A percentile compares a stretch with the other conserved stretches of the same genome.
These are phyloP conservation scores for Apotomis capreana DNA, from an alignment of 2,888 invertebrate species.

Conservation along the genomic window DNA sequence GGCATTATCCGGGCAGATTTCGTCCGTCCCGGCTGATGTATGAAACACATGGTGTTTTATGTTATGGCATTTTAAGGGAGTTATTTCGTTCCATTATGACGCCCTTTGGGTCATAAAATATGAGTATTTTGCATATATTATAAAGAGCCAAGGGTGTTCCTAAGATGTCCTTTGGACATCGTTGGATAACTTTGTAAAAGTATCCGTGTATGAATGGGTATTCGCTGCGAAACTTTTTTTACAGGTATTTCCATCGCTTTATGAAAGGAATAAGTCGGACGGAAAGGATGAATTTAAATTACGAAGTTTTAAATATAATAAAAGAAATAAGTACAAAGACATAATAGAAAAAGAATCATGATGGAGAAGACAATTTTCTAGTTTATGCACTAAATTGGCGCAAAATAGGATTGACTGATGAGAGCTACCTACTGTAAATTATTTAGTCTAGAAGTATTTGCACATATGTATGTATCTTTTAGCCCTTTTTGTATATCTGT, in stretches of 20 bases:
- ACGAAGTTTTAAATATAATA: too few relatives aligned
- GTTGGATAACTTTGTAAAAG: constrained; percentile 6
- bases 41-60: constrained; percentile 58
- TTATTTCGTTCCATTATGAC: constrained; percentile 64
- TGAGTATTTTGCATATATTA: constrained; percentile 38
- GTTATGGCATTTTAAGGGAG: constrained; percentile 57
- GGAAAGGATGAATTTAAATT: too few relatives aligned
- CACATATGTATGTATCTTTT: too few relatives aligned
- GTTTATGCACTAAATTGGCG: too few relatives aligned
- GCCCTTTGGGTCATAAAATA: constrained; percentile 48
- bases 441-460: too few relatives aligned
- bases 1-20: constrained; percentile 44
- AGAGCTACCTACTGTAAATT: too few relatives aligned
- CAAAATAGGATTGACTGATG: too few relatives aligned
- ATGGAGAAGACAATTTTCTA: too few relatives aligned
- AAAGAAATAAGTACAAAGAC: too few relatives aligned
- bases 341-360: too few relatives aligned
- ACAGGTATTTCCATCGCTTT: not conserved
- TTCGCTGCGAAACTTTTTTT: not conserved
- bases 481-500: too few relatives aligned
- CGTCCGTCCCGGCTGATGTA: constrained; percentile 60
- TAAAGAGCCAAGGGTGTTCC: constrained; percentile 20
- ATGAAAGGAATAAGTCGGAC: not conserved
- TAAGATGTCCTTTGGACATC: constrained; percentile 16
- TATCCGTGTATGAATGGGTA: not conserved